Evolutionary conservation across 2,113 vertebrate species (phyloP).

Genomic region (Puma concolor): DNA sequence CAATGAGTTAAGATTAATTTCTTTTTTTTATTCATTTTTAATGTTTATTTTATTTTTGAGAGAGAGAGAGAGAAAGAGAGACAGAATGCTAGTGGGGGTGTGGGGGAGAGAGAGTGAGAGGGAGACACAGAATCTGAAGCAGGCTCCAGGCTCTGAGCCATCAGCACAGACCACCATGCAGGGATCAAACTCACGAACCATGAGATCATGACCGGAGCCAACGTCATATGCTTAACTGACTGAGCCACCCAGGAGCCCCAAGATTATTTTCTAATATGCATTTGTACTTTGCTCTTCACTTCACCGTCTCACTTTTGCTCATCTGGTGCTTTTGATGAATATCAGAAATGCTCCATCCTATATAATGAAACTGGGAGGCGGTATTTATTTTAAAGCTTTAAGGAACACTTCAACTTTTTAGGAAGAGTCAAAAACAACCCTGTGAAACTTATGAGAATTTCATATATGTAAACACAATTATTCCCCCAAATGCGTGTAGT

Average conservation of each 20-base stretch:
- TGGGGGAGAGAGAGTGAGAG: no score
- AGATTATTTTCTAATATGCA: background rate
- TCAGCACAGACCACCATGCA: no score
- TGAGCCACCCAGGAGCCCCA: no score
- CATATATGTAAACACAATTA: background rate
- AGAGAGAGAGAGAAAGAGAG: no score
- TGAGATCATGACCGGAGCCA: no score
- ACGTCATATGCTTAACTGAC: no score
- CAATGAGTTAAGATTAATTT: background rate
- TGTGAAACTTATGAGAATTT: background rate
- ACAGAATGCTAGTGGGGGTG: no score
- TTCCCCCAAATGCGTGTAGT: background rate
- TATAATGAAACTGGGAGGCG: background rate
- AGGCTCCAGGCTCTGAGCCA: no score
- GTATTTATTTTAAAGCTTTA: background rate
- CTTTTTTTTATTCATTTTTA: no score
- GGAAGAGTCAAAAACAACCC: background rate
- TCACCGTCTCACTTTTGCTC: background rate
- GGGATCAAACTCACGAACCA: no score
- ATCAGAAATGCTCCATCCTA: background rate
- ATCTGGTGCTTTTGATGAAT: background rate
- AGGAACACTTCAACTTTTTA: background rate
- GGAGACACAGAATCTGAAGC: no score
- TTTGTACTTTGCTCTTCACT: background rate
- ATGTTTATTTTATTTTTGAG: no score